Base-by-base conservation (phyloP, 2,113 vertebrate genomes). In the Corythaixoides concolor region DNA sequence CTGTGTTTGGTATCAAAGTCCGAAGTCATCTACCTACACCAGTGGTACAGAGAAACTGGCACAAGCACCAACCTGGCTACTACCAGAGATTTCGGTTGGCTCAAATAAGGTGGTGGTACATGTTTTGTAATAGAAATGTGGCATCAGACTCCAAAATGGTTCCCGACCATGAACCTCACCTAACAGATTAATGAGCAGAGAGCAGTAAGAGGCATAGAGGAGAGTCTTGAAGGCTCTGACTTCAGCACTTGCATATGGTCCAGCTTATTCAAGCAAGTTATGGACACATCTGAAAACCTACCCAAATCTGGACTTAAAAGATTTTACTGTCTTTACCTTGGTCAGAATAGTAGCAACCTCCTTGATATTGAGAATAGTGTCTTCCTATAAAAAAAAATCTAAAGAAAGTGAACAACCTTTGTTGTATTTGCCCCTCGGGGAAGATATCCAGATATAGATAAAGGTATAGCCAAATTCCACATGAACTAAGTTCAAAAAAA, bases 401-500 rank as follows among this genome's bases (percentile, higher is more conserved):
- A 66, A 82, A 55, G 73, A 80, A 95, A 95, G 80, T 19, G 43
- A 52, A 69, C 6, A 17, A n/a, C 26, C 35, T 80, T 24, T 63
- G n/a, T 53, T 89, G 19, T 47, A 63, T 89, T 92, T 89, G 45
- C 32, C 74, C 49, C 76, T 76, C 1, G 1, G 88, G 90, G 60
- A 81, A 97, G 90, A 90, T 79, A 91, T 24, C 43, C 69, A 97
- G 69, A 22, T 75, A 86, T 5, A 95, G 89, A 94, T 87, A 93
- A 89, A 68, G 21, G 35, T 78, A 62, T 47, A 91, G 88, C 87
- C 83, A 93, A 95, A 95, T 64, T 89, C 64, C 50, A 89, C 59
- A 22, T 69, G 86, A 95, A 88, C 68, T 49, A 90, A 91, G 47
- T 81, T 84, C 81, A 97, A 93, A 97, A 87, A 73, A 97, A 85